phyloP scores from a whole-genome alignment of 2,113 vertebrate species.

The Myiozetetes cayanensis region DNA sequence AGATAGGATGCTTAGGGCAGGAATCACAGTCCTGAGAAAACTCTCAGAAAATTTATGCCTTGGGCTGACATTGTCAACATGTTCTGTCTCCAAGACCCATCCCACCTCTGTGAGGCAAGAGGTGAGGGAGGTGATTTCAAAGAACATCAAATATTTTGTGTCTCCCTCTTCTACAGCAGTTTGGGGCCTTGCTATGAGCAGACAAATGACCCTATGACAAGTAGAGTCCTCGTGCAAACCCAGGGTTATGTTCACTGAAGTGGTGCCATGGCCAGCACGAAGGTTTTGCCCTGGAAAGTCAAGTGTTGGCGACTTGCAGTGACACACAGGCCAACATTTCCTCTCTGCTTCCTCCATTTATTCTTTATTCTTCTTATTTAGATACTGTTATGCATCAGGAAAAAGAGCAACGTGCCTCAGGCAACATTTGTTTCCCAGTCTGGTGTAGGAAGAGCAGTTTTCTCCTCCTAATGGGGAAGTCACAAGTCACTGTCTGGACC shows the following conservation, averaged over 20 bases:
- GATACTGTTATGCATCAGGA: background rate
- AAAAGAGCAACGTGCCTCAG: background rate
- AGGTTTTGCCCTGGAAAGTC: background rate
- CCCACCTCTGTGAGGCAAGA: background rate
- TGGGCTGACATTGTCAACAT: background rate
- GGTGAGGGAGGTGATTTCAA: background rate
- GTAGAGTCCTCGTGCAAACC: background rate
- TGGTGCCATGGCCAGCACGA: background rate
- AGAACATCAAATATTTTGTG: background rate
- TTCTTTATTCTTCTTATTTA: background rate
- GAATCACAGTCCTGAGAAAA: background rate
- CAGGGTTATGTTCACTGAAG: background rate
- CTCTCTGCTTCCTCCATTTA: background rate
- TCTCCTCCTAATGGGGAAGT: background rate
- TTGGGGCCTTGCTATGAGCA: background rate
- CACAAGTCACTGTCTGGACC: background rate
- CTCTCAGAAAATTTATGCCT: background rate
- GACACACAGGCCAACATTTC: background rate
- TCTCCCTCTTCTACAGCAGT: background rate
- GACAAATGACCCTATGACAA: background rate
- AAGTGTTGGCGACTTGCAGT: background rate
- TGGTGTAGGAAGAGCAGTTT: background rate
- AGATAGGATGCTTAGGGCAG: background rate
- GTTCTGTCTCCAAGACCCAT: background rate
- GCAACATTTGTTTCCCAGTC: background rate